Conservation (phyloP, 2,888 invertebrate species). For the Buathra laborator region DNA sequence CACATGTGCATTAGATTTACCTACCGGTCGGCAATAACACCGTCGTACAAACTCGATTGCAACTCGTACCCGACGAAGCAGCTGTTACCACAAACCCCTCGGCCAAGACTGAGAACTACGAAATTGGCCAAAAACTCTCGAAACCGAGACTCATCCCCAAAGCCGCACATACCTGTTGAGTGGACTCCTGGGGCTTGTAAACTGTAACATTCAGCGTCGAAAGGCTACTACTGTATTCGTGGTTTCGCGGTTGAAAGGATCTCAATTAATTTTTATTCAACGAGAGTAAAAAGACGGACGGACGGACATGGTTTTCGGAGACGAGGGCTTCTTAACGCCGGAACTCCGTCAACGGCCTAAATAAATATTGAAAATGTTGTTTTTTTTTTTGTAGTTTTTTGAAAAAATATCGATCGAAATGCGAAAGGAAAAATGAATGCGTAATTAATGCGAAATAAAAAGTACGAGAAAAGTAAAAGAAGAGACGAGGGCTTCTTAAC, state of each 20-base stretch:
- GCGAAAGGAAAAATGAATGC: not conserved
- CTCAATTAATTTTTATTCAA: constrained; percentile 72
- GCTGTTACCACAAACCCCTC: constrained; percentile 6
- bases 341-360: not conserved
- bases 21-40: not conserved
- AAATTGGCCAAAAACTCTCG: constrained; percentile 57
- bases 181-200: constrained; percentile 73
- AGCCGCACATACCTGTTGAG: constrained; percentile 74
- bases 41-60: not conserved
- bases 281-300: constrained; percentile 35
- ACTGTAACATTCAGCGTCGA: constrained; percentile 52
- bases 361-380: not conserved
- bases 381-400: not conserved
- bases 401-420: not conserved
- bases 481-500: constrained; percentile 4
- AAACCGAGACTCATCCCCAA: constrained; percentile 46
- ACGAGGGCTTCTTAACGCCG: not conserved
- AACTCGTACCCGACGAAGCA: not conserved
- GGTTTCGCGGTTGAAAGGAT: constrained; percentile 70
- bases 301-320: not conserved
- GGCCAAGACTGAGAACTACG: constrained; percentile 54
- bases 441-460: not conserved
- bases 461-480: too few species aligned
- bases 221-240: constrained; percentile 33
- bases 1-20: not conserved